These are phyloP conservation scores for Tanypteryx hageni DNA, from an alignment of 2,888 invertebrate species.

Conservation along the genomic window DNA sequence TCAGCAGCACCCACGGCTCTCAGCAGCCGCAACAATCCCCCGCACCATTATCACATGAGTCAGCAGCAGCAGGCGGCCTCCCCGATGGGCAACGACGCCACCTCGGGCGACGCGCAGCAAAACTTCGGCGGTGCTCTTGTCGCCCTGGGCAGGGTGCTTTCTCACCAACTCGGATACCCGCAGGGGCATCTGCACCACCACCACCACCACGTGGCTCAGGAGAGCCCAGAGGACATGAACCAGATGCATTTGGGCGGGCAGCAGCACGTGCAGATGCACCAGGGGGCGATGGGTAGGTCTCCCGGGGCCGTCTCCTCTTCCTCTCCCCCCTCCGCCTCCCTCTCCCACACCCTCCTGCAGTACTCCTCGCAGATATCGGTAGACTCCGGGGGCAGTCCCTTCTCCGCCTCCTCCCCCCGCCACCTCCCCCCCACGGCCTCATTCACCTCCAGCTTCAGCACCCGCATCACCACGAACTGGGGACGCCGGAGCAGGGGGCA, in stretches of 20 bases:
- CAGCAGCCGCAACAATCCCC: slow-evolving; percentile 62
- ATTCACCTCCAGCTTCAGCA: slow-evolving; percentile 51
- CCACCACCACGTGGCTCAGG: slow-evolving; percentile 67
- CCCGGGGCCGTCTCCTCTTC: background rate
- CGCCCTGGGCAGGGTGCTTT: slow-evolving; percentile 21
- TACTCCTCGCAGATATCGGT: slow-evolving; percentile 54
- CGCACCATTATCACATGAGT: slow-evolving; percentile 65
- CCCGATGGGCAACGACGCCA: slow-evolving; percentile 67
- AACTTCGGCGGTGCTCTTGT: slow-evolving; percentile 67
- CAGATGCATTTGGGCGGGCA: slow-evolving; percentile 66
- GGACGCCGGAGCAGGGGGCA: slow-evolving; percentile 66
- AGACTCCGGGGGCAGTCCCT: slow-evolving; percentile 41
- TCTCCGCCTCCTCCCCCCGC: slow-evolving; percentile 60
- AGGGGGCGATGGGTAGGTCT: slow-evolving; percentile 69
- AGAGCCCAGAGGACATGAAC: slow-evolving; percentile 67
- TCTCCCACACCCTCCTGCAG: slow-evolving; percentile 46
- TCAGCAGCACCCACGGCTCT: slow-evolving; percentile 60
- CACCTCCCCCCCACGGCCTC: background rate
- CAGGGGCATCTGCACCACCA: slow-evolving; percentile 31
- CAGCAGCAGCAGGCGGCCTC: slow-evolving; percentile 67
- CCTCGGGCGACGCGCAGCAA: slow-evolving; percentile 68
- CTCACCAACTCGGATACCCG: background rate
- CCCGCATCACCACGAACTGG: slow-evolving; percentile 67
- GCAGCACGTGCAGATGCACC: background rate
- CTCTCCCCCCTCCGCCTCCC: background rate